Conservation (phyloP, 2,888 invertebrate genomes). For the Melanophora roralis region DNA sequence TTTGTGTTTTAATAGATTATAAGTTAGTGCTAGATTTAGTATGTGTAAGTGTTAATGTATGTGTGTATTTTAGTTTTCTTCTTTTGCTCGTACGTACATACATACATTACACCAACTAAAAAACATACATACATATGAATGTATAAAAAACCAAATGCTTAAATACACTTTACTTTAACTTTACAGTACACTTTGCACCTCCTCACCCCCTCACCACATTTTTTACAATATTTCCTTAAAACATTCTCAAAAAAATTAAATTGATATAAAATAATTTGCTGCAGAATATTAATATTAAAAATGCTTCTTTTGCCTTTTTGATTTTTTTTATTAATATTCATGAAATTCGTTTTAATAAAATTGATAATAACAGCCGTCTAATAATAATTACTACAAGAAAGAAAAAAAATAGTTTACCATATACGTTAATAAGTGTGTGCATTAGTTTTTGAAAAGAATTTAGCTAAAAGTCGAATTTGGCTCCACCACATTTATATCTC, state of each 20-base stretch:
- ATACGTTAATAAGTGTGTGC: no score
- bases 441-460: conserved; percentile 54
- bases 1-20: conserved; percentile 59
- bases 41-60: background rate
- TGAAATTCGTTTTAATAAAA: background rate
- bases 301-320: no score
- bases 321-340: no score
- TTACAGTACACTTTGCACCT: no score
- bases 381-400: background rate
- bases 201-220: no score
- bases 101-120: background rate
- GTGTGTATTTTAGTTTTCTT: background rate
- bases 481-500: conserved; percentile 56
- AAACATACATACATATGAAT: no score
- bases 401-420: no score
- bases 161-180: conserved; percentile 2
- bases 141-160: background rate
- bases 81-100: background rate
- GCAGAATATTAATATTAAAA: conserved; percentile 6
- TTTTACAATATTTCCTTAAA: no score
- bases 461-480: conserved; percentile 68
- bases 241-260: background rate
- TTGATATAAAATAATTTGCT: conserved; percentile 4
- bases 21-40: conserved; percentile 41
- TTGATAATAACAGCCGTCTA: background rate